Evolutionary conservation across 2,888 invertebrate species (phyloP), one percentile per base, ranked within the genome.

Genomic region (Prostheceraeus crozeri): DNA sequence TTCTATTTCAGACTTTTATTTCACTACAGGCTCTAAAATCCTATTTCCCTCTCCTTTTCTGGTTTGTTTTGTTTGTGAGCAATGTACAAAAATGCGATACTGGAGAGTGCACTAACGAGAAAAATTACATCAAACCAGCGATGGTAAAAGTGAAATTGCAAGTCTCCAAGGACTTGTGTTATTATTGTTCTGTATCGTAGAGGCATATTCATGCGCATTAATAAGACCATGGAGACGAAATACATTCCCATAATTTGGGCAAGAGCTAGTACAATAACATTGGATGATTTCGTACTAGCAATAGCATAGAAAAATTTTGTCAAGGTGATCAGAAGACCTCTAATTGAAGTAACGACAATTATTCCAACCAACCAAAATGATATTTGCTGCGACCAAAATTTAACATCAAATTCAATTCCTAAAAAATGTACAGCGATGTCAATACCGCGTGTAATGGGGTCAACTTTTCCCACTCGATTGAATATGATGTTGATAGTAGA

Each of bases 161-260:
- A 79, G 72, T 94, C 94, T 1, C 96, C 98, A 16, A 98, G 77
- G 0, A 98, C 96, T 80, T 86, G 83, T 0, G 86, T 86, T 63
- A 88, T 85, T 53, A 98, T 98, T 48, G 85, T 85, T 33, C 96
- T 82, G 76, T 98, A 98, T 75, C 98, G 91, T 0, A 87, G 83
- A 0, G 98, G 98, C 90, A 98, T 93, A 74, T 98, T 98, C 98
- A 98, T 98, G 28, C 98, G 80, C 85, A 98, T 90, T 35, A 98
- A 78, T 0, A 98, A 81, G 0, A 98, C 96, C 0, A 90, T 93
- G 0, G 94, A 94, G 57, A 96, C 89, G 78, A 98, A 98, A 74
- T 98, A 98, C 96, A 98, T 98, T 35, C 96, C 96, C 98, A 99
- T 98, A 68, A 98, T 87, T 80, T 98, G 94, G 1, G 96, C 98